Evolutionary conservation across 2,888 invertebrate species (phyloP).

Genomic region (Ectemnius continuus): DNA sequence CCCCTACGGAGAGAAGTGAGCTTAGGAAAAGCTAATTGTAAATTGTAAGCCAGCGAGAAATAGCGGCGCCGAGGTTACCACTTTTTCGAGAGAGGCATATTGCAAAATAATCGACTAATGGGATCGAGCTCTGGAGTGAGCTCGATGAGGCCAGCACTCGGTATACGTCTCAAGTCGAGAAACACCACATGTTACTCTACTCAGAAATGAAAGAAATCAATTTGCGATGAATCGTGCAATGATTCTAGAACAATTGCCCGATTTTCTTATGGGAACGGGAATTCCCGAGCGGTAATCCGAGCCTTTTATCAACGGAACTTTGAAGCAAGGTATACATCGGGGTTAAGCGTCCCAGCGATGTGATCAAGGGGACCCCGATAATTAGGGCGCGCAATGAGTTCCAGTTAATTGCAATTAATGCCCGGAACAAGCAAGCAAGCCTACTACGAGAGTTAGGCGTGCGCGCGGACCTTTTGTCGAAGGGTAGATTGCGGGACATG

Average conservation of each 20-base stretch:
- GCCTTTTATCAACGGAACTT: too few species aligned
- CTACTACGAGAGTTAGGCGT: slow-evolving; percentile 3
- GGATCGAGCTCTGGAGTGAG: slow-evolving; percentile 33
- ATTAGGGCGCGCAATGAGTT: slow-evolving; percentile 31
- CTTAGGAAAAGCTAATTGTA: slow-evolving; percentile 9
- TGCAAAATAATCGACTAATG: slow-evolving; percentile 50
- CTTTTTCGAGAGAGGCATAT: slow-evolving; percentile 16
- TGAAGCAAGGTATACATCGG: too few species aligned
- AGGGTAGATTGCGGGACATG: slow-evolving; percentile 31
- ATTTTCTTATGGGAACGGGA: too few species aligned
- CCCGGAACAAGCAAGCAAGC: slow-evolving; percentile 44
- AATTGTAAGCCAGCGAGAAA: slow-evolving; percentile 25
- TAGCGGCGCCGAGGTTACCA: slow-evolving; percentile 21
- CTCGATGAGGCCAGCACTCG: neutral
- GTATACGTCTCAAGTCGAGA: too few species aligned
- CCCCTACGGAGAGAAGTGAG: too few species aligned
- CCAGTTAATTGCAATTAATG: slow-evolving; percentile 51
- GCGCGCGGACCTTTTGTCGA: slow-evolving; percentile 33
- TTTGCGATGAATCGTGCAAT: too few species aligned
- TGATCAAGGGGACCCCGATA: neutral
- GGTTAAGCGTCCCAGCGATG: slow-evolving; percentile 11
- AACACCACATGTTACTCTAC: too few species aligned
- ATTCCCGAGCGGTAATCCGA: too few species aligned
- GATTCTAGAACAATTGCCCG: too few species aligned
- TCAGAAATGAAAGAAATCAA: too few species aligned